A percentile compares a stretch with the other conserved stretches of the same genome.
Conservation (phyloP, 1,140 invertebrate species). For the Drosophila pruinosa region DNA sequence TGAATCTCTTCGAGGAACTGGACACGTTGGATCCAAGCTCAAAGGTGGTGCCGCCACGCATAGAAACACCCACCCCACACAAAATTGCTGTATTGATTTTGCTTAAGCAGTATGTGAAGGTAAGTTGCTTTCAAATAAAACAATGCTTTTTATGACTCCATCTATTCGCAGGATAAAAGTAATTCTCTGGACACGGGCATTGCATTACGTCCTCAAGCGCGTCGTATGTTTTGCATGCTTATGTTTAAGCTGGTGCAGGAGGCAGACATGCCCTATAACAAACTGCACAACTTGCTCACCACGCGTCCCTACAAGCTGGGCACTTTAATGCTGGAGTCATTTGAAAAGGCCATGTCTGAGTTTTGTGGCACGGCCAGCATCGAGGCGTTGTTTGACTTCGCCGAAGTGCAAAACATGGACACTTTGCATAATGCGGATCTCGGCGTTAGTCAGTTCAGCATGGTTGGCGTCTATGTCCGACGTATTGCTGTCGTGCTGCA, state of each 20-base stretch:
- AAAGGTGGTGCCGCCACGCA: slow-evolving; percentile 53
- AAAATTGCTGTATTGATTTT: slow-evolving; percentile 74
- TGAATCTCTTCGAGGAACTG: slow-evolving; percentile 75
- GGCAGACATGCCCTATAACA: slow-evolving; percentile 86
- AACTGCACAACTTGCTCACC: slow-evolving; percentile 84
- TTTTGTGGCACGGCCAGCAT: slow-evolving; percentile 84
- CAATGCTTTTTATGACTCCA: background rate
- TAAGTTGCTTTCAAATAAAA: slow-evolving; percentile 21
- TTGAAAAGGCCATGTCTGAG: slow-evolving; percentile 84
- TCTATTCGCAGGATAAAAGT: slow-evolving; percentile 59
- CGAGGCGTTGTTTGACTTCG: slow-evolving; percentile 86
- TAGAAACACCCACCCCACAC: slow-evolving; percentile 76
- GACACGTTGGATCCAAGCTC: slow-evolving; percentile 70
- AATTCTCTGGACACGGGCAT: slow-evolving; percentile 53
- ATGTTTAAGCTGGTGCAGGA: slow-evolving; percentile 87
- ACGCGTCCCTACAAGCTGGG: slow-evolving; percentile 84
- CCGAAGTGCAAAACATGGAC: slow-evolving; percentile 84
- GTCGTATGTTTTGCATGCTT: slow-evolving; percentile 86
- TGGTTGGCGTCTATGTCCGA: slow-evolving; percentile 90
- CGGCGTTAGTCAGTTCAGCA: slow-evolving; percentile 84
- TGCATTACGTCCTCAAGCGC: slow-evolving; percentile 59
- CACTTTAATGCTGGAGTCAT: slow-evolving; percentile 83
- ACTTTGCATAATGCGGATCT: slow-evolving; percentile 68
- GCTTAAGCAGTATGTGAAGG: slow-evolving; percentile 77
- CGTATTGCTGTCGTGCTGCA: slow-evolving; percentile 91